Evolutionary conservation across 2,113 vertebrate species (phyloP), one percentile per base, ranked within the genome.

Genomic region (Hydropotes inermis): DNA sequence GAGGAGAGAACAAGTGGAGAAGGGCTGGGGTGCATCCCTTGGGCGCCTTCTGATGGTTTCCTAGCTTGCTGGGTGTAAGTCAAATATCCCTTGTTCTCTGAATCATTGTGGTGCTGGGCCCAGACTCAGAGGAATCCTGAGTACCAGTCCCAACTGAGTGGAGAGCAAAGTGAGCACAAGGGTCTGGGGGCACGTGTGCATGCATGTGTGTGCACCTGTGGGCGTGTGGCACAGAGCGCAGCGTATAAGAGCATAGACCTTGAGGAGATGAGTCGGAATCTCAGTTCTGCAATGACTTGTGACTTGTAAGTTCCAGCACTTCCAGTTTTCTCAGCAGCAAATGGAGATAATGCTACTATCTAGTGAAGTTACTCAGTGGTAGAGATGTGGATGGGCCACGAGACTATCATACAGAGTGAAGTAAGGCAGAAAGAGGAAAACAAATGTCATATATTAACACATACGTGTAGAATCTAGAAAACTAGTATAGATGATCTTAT

Each of bases 171-270:
- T 45, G 84, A 47, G 76, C 4, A 52, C 67, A n/a, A 97, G 54
- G 39, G 33, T 5, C n/a, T 28, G 12, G 45, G 6, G 33, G 2
- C 6, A 2, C 13, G 33, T 2, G 3, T 7, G 13, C 21, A 1
- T 21, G 3, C 52, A 28, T 21, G 19, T 39, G 57, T 45, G 19
- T 9, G 79, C 19, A 13, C 23, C 2, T 13, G 61, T 45, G 19
- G n/a, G 25, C 6, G 3, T 30, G 7, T 2, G 55, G 64, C 19
- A 45, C 4, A n/a, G 12, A 30, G 82, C 45, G 28, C 19, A 30
- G 8, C 7, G 4, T n/a, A 0, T 55, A 64, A 47, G n/a, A 64
- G 76, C 21, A 23, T 1, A 39, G 47, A 9, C 55, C 28, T 19
- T 2, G 43, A 91, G 86, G 57, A 70, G n/a, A 39, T 1, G 47